These are phyloP conservation scores for Florisuga fusca DNA, from an alignment of 2,797 vertebrate genomes.

Conservation along the genomic window DNA sequence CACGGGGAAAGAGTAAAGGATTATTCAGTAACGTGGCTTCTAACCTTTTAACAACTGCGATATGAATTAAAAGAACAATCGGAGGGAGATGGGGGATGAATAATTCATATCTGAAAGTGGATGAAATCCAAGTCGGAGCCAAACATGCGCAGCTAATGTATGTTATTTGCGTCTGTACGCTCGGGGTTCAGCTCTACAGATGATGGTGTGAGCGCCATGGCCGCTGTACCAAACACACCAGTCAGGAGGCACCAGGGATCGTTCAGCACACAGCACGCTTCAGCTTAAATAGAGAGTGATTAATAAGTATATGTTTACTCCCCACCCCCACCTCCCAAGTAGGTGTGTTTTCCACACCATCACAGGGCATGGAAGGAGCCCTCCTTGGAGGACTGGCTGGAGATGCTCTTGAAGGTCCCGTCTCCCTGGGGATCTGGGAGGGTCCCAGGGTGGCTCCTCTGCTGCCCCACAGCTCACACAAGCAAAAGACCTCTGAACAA, in stretches of 20 bases:
- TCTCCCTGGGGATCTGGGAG: rapidly evolving
- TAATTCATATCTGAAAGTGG: slow-evolving; percentile 77
- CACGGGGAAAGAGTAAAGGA: slow-evolving; percentile 55
- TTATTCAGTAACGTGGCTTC: slow-evolving; percentile 72
- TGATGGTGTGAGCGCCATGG: background rate
- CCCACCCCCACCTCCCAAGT: background rate
- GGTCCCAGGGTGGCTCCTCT: background rate
- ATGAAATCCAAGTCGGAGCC: slow-evolving; percentile 66
- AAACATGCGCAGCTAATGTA: slow-evolving; percentile 17
- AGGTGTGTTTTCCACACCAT: background rate
- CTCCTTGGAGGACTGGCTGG: background rate
- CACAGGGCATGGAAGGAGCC: rapidly evolving
- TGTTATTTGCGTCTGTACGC: slow-evolving; percentile 55
- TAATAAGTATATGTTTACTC: background rate
- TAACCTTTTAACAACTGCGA: slow-evolving; percentile 76
- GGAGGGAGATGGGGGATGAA: slow-evolving; percentile 68
- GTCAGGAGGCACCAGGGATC: background rate
- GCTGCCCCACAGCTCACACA: rapidly evolving
- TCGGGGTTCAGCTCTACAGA: background rate
- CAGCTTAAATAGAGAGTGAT: slow-evolving; percentile 39
- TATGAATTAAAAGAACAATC: slow-evolving; percentile 74
- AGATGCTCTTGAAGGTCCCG: background rate
- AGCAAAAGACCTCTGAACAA: background rate
- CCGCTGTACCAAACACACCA: background rate
- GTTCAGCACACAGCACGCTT: background rate